Base-by-base conservation (phyloP, 2,888 invertebrate genomes). In the Calliphora vomitoria region DNA sequence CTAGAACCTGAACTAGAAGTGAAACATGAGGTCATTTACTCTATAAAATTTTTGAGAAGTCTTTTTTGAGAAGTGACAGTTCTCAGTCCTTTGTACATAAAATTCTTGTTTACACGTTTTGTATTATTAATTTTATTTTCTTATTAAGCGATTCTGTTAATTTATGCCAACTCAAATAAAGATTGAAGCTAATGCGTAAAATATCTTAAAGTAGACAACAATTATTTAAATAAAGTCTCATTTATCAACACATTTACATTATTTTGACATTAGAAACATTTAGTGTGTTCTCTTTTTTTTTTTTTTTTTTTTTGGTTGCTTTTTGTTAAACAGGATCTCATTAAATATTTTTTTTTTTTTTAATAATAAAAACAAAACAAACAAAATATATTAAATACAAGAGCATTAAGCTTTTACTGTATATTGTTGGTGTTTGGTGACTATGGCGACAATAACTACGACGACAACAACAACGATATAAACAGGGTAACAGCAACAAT, bases 191-290 rank as follows among this genome's bases (percentile, higher is more conserved):
- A 58, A 58, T 55, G 20, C 18, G 47, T 71, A 10, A 80, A 69
- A 50, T 6, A 47, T 11, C 82, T 50, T 38, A 58, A 58, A 75
- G 58, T 25, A 60, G 68, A 50, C 75, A 58, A 55, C n/a, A 60
- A n/a, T 75, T 38, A 47, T 82, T 68, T 38, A 60, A 75, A 82
- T 44, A 66, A 72, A 41, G 31, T 64, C 72, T 25, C 18, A 75
- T 50, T 50, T 75, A 58, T 47, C 53, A 74, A 55, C 41, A 44
- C 58, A 50, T 75, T 75, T 38, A 50, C 50, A 75, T 75, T 50
- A 47, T 47, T 58, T 38, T 8, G 8, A 38, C 47, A 62, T 71
- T 62, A 38, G 4, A 62, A 66, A 31, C 8, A 47, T 60, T 50
- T 38, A 38, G 13, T 35, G 11, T 53, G 5, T 76, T 18, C 13